Percentiles rank a stretch among this genome's conserved stretches.
phyloP scores from a whole-genome alignment of 2,797 vertebrate genomes.

The Aldrovandia affinis region DNA sequence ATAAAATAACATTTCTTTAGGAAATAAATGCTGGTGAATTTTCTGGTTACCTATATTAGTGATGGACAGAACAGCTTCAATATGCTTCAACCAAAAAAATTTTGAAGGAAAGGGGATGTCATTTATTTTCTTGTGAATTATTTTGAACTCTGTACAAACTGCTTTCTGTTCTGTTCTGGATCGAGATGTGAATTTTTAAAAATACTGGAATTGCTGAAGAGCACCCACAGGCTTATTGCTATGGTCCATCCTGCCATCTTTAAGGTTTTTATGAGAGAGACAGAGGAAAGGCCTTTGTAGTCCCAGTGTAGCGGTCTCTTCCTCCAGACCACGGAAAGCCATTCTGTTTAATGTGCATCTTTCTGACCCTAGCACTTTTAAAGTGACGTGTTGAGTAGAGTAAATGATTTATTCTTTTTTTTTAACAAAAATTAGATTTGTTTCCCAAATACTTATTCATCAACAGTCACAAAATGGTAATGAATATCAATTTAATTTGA shows the following conservation, averaged over 20 bases:
- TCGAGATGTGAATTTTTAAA: constrained; percentile 54
- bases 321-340: background rate
- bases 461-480: background rate
- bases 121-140: constrained; percentile 8
- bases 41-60: background rate
- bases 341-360: constrained; percentile 1
- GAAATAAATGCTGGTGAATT: constrained; percentile 4
- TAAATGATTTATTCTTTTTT: background rate
- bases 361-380: constrained; percentile 38
- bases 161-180: constrained; percentile 38
- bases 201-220: constrained; percentile 67
- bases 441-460: background rate
- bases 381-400: constrained; percentile 35
- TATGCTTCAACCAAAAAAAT: background rate
- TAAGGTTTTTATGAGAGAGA: background rate
- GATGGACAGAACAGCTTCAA: constrained; percentile 4
- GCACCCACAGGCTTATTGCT: constrained; percentile 45
- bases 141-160: constrained; percentile 16
- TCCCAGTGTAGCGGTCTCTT: background rate
- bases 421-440: background rate
- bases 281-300: background rate
- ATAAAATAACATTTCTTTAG: background rate
- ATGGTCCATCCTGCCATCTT: background rate
- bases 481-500: background rate
- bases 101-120: background rate